Conservation (phyloP, 2,113 vertebrate species). For the Hystrix cristata region DNA sequence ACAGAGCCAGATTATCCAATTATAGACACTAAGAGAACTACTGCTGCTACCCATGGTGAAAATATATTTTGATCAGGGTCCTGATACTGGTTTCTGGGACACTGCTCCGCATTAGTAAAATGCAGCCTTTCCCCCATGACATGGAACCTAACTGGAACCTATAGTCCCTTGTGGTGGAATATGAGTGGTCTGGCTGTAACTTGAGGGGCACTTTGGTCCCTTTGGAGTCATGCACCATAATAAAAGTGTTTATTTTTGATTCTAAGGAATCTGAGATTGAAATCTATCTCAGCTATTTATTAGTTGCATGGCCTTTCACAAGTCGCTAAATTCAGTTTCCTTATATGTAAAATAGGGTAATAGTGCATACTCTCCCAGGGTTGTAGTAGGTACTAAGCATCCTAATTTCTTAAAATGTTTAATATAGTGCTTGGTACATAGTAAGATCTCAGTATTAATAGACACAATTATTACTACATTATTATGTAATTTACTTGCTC, state of each 20-base stretch:
- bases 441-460: neutral
- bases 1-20: slow-evolving; percentile 14
- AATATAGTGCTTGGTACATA: neutral
- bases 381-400: neutral
- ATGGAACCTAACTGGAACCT: slow-evolving; percentile 65
- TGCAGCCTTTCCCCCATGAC: slow-evolving; percentile 9
- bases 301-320: neutral
- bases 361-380: neutral
- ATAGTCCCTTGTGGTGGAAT: slow-evolving; percentile 60
- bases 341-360: neutral
- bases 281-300: neutral
- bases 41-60: slow-evolving; percentile 29
- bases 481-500: neutral
- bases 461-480: neutral
- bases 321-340: slow-evolving; percentile 8
- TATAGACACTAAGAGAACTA: slow-evolving; percentile 39
- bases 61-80: slow-evolving; percentile 74
- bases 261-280: neutral
- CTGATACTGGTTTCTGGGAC: slow-evolving; percentile 71
- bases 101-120: slow-evolving; percentile 57
- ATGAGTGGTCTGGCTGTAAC: slow-evolving; percentile 56
- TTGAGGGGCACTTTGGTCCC: neutral
- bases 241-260: neutral
- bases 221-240: neutral
- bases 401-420: neutral